These are phyloP conservation scores for Amblyjoppa proteus DNA, from an alignment of 2,888 invertebrate genomes.

Conservation along the genomic window DNA sequence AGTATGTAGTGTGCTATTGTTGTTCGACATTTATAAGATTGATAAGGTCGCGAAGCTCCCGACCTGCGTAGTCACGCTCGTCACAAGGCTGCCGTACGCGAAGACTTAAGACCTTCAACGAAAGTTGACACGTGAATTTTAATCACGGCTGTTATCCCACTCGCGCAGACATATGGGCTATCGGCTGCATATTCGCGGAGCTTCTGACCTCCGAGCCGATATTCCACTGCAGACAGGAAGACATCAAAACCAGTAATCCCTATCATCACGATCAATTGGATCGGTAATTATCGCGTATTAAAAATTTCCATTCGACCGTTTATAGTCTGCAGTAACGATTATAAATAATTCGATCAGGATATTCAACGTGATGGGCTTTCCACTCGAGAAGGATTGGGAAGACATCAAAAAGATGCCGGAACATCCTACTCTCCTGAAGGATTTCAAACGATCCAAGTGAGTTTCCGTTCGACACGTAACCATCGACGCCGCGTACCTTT, in stretches of 20 bases:
- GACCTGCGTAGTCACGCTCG: too few species aligned
- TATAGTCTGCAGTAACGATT: constrained; percentile 5
- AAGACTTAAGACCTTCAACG: not conserved
- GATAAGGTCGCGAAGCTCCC: too few species aligned
- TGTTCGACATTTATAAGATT: too few species aligned
- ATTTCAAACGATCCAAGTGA: constrained; percentile 97
- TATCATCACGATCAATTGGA: constrained; percentile 99
- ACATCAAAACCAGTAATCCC: constrained; percentile 99
- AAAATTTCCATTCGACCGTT: not conserved
- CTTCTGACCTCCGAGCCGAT: constrained; percentile 99
- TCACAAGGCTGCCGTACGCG: too few species aligned
- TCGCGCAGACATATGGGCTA: constrained; percentile 97
- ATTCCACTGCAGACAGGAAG: constrained; percentile 99
- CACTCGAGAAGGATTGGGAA: constrained; percentile 98
- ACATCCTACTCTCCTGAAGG: constrained; percentile 97
- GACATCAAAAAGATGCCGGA: constrained; percentile 99
- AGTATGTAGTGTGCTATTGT: too few species aligned
- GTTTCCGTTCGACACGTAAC: constrained; percentile 73
- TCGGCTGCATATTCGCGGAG: constrained; percentile 99
- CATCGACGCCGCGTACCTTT: not conserved
- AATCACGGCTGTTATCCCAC: not conserved
- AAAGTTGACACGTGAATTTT: not conserved
- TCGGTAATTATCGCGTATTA: constrained; percentile 81
- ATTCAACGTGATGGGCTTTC: constrained; percentile 99
- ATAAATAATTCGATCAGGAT: constrained; percentile 87